Conservation (phyloP, 2,113 vertebrate species). For the Myrmecophaga tridactyla region DNA sequence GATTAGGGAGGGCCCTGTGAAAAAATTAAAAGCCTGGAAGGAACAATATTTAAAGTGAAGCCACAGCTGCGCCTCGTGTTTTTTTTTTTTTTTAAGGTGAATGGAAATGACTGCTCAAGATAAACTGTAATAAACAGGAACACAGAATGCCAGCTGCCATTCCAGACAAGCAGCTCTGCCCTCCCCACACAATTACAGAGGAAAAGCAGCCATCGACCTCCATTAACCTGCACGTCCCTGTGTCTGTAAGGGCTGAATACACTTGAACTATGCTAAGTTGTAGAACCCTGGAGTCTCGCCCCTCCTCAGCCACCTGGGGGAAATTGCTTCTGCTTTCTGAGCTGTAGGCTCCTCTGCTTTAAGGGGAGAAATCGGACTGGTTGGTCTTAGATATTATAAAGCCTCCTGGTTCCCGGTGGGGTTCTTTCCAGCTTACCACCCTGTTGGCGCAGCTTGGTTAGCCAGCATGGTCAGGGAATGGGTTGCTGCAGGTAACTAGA, state of each 20-base stretch:
- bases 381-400: background rate
- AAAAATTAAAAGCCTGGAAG: constrained; percentile 69
- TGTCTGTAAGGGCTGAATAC: background rate
- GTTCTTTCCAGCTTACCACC: rapidly evolving
- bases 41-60: constrained; percentile 72
- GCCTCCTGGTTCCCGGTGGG: background rate
- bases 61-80: constrained; percentile 74
- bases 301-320: background rate
- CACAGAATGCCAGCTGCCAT: constrained; percentile 66
- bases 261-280: background rate
- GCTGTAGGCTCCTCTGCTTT: background rate
- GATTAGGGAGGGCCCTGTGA: constrained; percentile 64
- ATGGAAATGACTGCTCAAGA: constrained; percentile 67
- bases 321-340: background rate
- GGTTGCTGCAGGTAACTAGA: background rate
- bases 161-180: constrained; percentile 44
- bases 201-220: constrained; percentile 50
- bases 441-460: rapidly evolving
- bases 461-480: background rate
- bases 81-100: constrained; percentile 75
- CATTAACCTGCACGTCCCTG: constrained; percentile 42
- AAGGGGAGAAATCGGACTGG: background rate
- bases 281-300: background rate
- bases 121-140: constrained; percentile 71
- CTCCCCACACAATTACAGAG: constrained; percentile 63